These are phyloP conservation scores for Aphelenchoides fujianensis DNA, from an alignment of 1,140 invertebrate species.

Conservation along the genomic window DNA sequence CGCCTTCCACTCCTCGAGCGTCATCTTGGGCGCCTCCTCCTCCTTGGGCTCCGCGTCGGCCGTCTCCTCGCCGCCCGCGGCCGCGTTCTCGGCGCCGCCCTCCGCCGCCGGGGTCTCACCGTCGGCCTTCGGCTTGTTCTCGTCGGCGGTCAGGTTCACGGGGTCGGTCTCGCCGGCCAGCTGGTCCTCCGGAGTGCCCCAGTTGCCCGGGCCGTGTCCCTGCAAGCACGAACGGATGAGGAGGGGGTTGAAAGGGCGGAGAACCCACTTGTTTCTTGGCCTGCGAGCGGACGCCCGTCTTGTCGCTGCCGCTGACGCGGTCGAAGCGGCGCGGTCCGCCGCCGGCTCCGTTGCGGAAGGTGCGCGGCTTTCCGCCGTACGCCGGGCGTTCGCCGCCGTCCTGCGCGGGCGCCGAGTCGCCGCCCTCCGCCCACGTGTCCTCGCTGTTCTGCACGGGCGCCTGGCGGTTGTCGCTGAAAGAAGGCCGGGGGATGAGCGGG, in stretches of 20 bases:
- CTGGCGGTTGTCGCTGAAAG: slow-evolving; percentile 25
- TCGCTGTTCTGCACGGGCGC: neutral
- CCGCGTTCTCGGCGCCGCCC: slow-evolving; percentile 1
- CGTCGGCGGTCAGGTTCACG: slow-evolving; percentile 26
- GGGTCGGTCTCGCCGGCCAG: slow-evolving; percentile 36
- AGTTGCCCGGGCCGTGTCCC: slow-evolving; percentile 37
- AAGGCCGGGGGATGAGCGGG: no score
- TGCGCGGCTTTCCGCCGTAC: no score
- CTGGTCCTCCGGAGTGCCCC: slow-evolving; percentile 33
- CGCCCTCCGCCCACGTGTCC: no score
- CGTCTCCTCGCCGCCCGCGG: slow-evolving; percentile 10
- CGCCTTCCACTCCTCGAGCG: slow-evolving; percentile 45
- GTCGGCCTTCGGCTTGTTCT: slow-evolving; percentile 10
- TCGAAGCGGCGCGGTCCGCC: slow-evolving; percentile 26
- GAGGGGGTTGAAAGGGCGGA: no score
- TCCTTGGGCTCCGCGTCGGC: slow-evolving; percentile 17
- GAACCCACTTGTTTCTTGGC: slow-evolving; percentile 25
- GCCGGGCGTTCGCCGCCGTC: no score
- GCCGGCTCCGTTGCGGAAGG: neutral
- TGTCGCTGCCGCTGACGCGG: slow-evolving; percentile 27
- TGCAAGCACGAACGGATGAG: no score
- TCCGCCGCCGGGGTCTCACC: slow-evolving; percentile 18
- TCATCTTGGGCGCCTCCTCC: slow-evolving; percentile 25
- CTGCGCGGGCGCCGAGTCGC: no score
- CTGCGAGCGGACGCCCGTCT: slow-evolving; percentile 33